phyloP scores from a whole-genome alignment of 2,888 invertebrate species.

The Trypoxylon attenuatum region DNA sequence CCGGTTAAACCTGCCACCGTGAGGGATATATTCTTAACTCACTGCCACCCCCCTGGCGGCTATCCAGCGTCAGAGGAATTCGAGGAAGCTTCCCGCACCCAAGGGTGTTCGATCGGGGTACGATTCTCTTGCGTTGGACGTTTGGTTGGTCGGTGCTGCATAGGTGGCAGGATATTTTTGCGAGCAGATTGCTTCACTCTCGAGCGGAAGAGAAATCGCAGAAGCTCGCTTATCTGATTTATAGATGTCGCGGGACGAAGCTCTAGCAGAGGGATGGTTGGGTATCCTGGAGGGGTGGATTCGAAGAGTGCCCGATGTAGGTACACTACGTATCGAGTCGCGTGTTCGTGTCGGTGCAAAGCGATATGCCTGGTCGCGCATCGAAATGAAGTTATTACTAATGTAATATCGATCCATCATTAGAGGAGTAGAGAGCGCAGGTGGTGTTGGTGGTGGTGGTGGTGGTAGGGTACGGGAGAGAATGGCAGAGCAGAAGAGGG shows the following conservation, averaged over 20 bases:
- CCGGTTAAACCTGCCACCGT: slow-evolving; percentile 62
- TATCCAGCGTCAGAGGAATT: no score
- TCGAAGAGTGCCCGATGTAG: no score
- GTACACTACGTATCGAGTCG: no score
- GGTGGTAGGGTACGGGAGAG: background rate
- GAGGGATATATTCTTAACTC: slow-evolving; percentile 63
- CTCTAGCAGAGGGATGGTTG: no score
- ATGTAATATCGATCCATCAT: slow-evolving; percentile 39
- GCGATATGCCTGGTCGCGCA: slow-evolving; percentile 7
- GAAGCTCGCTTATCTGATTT: no score
- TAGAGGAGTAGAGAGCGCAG: background rate
- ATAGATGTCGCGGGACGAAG: no score
- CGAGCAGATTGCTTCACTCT: no score
- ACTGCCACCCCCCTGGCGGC: no score
- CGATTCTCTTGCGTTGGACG: background rate
- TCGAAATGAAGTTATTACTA: slow-evolving; percentile 41
- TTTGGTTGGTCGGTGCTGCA: no score
- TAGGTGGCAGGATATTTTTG: no score
- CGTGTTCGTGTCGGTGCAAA: background rate
- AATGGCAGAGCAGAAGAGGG: background rate
- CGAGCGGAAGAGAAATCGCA: no score
- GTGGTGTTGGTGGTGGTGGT: background rate
- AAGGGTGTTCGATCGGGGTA: background rate
- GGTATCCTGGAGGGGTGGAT: no score
- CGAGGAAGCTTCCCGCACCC: background rate